Percentiles rank a stretch among this genome's conserved stretches.
Evolutionary conservation across 2,888 invertebrate genomes (phyloP).

Genomic region (Acanthosepion lycidas): DNA sequence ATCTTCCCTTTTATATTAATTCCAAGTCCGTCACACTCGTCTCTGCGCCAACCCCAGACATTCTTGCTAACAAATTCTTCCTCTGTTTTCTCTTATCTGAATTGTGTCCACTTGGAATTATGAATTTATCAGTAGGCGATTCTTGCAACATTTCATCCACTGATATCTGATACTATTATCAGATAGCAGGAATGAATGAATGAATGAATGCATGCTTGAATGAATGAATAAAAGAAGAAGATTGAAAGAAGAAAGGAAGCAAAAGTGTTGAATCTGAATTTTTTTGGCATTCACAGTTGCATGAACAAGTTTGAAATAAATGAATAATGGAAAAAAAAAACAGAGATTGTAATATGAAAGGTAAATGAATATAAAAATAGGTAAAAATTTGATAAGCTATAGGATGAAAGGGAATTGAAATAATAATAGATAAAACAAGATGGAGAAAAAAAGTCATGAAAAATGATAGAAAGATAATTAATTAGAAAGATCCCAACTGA

Average conservation of each 20-base stretch:
- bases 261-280: too few relatives aligned
- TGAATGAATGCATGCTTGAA: neutral
- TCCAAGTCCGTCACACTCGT: neutral
- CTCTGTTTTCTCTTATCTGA: conserved; percentile 25
- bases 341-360: too few relatives aligned
- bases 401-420: too few relatives aligned
- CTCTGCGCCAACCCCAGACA: neutral
- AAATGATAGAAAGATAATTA: too few relatives aligned
- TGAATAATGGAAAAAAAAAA: too few relatives aligned
- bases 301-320: too few relatives aligned
- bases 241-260: neutral
- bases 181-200: neutral
- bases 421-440: too few relatives aligned
- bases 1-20: neutral
- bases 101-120: neutral
- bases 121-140: neutral
- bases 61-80: neutral
- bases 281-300: too few relatives aligned
- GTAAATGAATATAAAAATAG: too few relatives aligned
- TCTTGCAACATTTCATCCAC: neutral
- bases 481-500: too few relatives aligned
- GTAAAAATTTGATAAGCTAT: too few relatives aligned
- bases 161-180: conserved; percentile 4
- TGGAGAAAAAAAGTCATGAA: too few relatives aligned
- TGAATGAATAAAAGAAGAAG: neutral